phyloP scores from a whole-genome alignment of 2,888 invertebrate species.

The Anorthoa munda region DNA sequence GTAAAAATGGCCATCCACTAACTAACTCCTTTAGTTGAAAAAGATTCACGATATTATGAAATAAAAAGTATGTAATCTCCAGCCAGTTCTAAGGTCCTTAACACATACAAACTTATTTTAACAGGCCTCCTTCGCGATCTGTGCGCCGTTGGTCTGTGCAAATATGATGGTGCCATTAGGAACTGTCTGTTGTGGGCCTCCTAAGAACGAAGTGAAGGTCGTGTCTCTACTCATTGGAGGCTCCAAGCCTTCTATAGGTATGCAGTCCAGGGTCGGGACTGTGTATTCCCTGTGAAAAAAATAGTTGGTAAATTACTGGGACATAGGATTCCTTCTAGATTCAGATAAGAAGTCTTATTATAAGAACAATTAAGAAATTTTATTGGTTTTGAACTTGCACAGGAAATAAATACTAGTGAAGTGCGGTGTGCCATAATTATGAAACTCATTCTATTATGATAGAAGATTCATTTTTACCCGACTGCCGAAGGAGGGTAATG shows the following conservation, averaged over 20 bases:
- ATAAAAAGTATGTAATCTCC: slow-evolving; percentile 11
- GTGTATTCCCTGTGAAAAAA: slow-evolving; percentile 84
- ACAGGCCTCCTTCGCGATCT: slow-evolving; percentile 69
- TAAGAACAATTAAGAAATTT: too few species aligned
- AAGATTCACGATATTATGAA: background rate
- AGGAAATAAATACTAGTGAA: too few species aligned
- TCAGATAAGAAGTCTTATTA: background rate
- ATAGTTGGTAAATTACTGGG: background rate
- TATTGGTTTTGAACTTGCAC: too few species aligned
- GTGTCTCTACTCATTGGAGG: slow-evolving; percentile 89
- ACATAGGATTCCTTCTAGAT: background rate
- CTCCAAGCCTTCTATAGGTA: slow-evolving; percentile 87
- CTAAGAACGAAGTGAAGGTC: slow-evolving; percentile 89
- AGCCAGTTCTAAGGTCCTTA: slow-evolving; percentile 33
- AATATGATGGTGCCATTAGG: slow-evolving; percentile 79
- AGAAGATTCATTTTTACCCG: too few species aligned
- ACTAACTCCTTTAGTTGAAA: background rate
- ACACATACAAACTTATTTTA: slow-evolving; percentile 53
- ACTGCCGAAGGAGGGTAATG: too few species aligned
- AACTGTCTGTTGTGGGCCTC: slow-evolving; percentile 82
- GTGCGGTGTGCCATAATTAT: too few species aligned
- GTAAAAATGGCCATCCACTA: background rate
- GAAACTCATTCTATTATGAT: too few species aligned
- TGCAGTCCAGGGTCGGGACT: slow-evolving; percentile 88
- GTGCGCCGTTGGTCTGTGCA: slow-evolving; percentile 71